Evolutionary conservation across 2,113 vertebrate species (phyloP).

Genomic region (Vulpes lagopus): DNA sequence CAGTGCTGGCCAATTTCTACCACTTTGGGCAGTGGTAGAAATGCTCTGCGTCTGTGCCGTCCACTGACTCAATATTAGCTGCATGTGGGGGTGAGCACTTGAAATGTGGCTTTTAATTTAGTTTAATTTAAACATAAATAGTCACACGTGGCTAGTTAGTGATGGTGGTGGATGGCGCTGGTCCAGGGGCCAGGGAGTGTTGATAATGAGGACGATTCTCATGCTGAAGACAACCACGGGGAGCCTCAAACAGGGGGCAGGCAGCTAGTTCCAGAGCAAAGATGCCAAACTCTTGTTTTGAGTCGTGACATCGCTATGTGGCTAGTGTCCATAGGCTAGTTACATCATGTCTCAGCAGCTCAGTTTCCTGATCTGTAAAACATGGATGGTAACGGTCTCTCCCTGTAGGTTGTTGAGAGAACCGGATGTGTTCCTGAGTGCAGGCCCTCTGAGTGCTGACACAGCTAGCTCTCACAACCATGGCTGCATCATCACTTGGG

Average conservation of each 20-base stretch:
- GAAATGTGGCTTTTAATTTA: background rate
- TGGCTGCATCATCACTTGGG: background rate
- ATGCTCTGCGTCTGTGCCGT: rapidly evolving
- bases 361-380: background rate
- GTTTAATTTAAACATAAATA: background rate
- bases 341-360: background rate
- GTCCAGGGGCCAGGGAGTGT: background rate
- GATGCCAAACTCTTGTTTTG: background rate
- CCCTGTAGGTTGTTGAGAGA: background rate
- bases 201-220: background rate
- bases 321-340: rapidly evolving
- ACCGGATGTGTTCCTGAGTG: rapidly evolving
- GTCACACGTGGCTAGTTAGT: background rate
- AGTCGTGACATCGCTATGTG: rapidly evolving
- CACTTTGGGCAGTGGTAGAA: rapidly evolving
- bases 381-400: rapidly evolving
- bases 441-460: background rate
- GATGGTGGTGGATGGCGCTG: rapidly evolving
- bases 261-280: rapidly evolving
- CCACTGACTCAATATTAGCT: rapidly evolving
- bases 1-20: background rate
- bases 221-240: background rate
- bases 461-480: rapidly evolving
- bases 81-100: rapidly evolving
- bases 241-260: background rate